These are phyloP conservation scores for Sapajus apella DNA, from an alignment of 2,113 vertebrate genomes.

Conservation along the genomic window DNA sequence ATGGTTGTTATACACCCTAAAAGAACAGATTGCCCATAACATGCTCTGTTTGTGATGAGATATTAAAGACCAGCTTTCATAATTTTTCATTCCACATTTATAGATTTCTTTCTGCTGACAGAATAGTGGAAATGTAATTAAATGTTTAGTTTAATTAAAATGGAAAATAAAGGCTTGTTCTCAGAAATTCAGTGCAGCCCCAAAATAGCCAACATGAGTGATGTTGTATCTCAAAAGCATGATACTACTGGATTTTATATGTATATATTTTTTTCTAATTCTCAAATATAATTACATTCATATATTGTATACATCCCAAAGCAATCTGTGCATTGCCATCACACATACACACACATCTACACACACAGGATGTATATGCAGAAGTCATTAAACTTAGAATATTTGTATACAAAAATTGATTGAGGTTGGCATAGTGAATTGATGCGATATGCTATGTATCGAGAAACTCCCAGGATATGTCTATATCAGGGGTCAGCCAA, in stretches of 20 bases:
- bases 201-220: constrained; percentile 76
- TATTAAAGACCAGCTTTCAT: constrained; percentile 78
- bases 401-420: neutral
- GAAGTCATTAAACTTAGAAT: neutral
- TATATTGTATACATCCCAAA: neutral
- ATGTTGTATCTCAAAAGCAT: constrained; percentile 70
- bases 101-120: constrained; percentile 79
- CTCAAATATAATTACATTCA: neutral
- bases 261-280: constrained; percentile 22
- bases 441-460: neutral
- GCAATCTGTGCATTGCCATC: neutral
- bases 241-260: constrained; percentile 51
- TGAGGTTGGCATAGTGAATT: neutral
- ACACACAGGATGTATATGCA: neutral
- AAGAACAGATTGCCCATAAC: constrained; percentile 84
- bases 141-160: constrained; percentile 85
- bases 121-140: constrained; percentile 81
- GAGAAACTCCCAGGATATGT: neutral
- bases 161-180: constrained; percentile 79
- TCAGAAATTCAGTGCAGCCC: constrained; percentile 69
- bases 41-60: constrained; percentile 71
- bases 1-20: constrained; percentile 48
- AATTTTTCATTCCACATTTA: constrained; percentile 78
- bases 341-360: too few relatives aligned
- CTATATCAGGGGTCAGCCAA: neutral